These are phyloP conservation scores for Dicaeum eximium DNA, from an alignment of 2,113 vertebrate genomes.

Conservation along the genomic window DNA sequence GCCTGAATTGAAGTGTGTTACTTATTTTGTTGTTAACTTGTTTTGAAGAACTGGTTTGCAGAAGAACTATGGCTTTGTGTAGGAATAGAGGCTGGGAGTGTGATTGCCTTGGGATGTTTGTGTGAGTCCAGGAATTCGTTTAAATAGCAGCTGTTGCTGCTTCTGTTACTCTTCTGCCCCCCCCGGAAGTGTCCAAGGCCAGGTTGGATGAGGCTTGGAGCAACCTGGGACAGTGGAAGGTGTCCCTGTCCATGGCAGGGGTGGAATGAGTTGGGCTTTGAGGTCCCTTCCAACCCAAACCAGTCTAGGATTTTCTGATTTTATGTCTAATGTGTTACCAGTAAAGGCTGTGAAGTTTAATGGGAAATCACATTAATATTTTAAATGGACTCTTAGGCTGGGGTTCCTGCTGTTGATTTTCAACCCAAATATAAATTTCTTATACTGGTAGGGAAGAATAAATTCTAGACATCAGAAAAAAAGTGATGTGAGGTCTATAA, in stretches of 20 bases:
- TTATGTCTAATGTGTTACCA: neutral
- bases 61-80: neutral
- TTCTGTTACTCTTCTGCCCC: neutral
- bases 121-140: neutral
- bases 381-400: neutral
- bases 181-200: neutral
- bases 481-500: neutral
- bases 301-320: neutral
- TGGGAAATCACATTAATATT: neutral
- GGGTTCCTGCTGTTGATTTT: neutral
- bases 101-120: neutral
- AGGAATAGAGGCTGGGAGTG: neutral
- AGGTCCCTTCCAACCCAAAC: neutral
- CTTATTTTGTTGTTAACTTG: neutral
- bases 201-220: accelerated
- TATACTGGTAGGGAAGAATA: neutral
- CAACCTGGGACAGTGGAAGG: accelerated
- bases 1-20: neutral
- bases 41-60: neutral
- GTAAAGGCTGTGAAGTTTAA: neutral
- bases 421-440: neutral
- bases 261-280: neutral
- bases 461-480: neutral
- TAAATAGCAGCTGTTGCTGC: neutral
- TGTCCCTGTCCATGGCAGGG: neutral